Evolutionary conservation across 2,888 invertebrate species (phyloP), one percentile per base, ranked within the genome.

Genomic region (Pterostichus niger): DNA sequence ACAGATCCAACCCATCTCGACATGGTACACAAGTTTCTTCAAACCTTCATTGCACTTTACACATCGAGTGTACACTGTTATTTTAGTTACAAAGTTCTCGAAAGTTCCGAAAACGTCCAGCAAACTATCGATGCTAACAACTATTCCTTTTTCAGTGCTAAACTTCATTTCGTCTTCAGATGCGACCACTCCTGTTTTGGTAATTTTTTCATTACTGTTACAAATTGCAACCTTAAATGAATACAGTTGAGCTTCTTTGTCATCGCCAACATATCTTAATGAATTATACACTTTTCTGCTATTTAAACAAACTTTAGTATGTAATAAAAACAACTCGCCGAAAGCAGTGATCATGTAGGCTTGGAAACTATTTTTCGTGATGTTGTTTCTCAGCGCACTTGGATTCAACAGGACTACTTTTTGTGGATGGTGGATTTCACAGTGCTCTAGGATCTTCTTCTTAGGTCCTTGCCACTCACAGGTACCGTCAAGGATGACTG

Each of bases 401-500:
- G 64, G 64, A 13, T 64, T 64, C n/a, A 13, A 13, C n/a, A 64
- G 13, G 10, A 64, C 13, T 11, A 64, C 64, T n/a, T 73, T 73
- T 44, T 73, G 31, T 6, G 73, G 73, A 11, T 73, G 73, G 2
- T 46, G 13, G 10, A 46, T 15, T 17, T 49, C 73, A 24, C 73
- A 73, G n/a, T 73, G 73, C n/a, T 73, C 46, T 11, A 46, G 15
- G 15, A 73, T 73, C 24, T 73, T 44, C 49, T 44, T 46, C 44
- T n/a, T 73, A 17, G 73, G n/a, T n/a, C 73, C 73, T 17, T 10
- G 11, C 73, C 73, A 73, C 7, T 46, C 49, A n/a, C 73, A 73
- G 31, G 24, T 73, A 9, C 24, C 73, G 44, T 73, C 73, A 9
- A 49, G n/a, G 31, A 10, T 49, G 10, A 73, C 44, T 15, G 73